Conservation (phyloP, 2,888 invertebrate genomes). For the Vannuccia rotundouncinata region DNA sequence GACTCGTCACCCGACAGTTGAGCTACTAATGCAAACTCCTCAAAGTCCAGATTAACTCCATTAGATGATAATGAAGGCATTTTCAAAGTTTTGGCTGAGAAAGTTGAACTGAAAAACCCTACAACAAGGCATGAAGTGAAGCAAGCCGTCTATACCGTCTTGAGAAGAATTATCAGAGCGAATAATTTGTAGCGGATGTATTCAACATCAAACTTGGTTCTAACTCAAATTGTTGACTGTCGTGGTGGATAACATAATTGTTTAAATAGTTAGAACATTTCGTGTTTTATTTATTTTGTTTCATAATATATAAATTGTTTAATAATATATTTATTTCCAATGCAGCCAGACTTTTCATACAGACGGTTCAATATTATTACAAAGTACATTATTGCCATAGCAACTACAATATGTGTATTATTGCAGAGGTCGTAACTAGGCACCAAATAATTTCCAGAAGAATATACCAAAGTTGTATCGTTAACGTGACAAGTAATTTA, state of each 20-base stretch:
- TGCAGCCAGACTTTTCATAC: background rate
- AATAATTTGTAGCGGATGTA: background rate
- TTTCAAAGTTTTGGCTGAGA: background rate
- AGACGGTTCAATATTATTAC: background rate
- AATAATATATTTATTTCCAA: background rate
- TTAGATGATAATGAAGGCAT: background rate
- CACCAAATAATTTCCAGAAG: too few relatives aligned
- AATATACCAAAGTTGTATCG: too few relatives aligned
- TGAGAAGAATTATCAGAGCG: background rate
- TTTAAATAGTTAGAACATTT: background rate
- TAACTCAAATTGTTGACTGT: background rate
- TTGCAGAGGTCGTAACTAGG: too few relatives aligned
- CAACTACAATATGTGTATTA: too few relatives aligned
- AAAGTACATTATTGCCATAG: too few relatives aligned
- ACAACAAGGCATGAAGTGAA: background rate
- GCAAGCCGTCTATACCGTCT: background rate
- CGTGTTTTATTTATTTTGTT: background rate
- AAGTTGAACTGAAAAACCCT: background rate
- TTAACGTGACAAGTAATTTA: too few relatives aligned
- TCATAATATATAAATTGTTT: too few relatives aligned
- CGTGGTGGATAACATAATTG: background rate
- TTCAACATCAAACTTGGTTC: background rate
- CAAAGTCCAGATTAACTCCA: background rate
- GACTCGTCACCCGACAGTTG: background rate
- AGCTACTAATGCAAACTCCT: background rate